phyloP scores from a whole-genome alignment of 2,797 vertebrate species.

The Hydrolagus colliei region DNA sequence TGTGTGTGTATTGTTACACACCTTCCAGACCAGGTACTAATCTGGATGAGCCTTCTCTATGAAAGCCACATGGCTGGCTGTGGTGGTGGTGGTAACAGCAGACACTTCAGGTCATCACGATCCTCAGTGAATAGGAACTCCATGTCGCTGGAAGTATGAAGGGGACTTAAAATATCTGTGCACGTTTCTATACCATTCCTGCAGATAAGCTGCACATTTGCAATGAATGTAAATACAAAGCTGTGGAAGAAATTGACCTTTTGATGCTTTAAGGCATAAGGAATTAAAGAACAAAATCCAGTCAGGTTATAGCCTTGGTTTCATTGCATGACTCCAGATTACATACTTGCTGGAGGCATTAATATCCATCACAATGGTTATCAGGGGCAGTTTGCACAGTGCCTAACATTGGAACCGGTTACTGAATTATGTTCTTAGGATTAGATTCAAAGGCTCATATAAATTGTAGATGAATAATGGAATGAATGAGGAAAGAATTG shows the following conservation, averaged over 20 bases:
- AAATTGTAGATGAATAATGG: not conserved
- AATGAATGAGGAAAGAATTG: not conserved
- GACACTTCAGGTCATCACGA: no score
- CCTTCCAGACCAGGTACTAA: no score
- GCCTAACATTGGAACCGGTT: not conserved
- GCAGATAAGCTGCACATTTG: not conserved
- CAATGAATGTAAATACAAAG: constrained; percentile 15
- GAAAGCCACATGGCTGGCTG: no score
- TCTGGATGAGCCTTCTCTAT: no score
- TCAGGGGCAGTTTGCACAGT: not conserved
- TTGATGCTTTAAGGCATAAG: not conserved
- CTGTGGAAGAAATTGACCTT: not conserved
- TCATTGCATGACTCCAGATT: not conserved
- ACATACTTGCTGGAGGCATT: not conserved
- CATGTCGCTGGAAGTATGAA: no score
- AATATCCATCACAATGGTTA: not conserved
- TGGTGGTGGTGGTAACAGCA: no score
- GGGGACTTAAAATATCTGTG: no score
- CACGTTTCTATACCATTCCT: not conserved
- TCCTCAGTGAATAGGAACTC: no score
- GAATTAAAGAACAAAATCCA: not conserved
- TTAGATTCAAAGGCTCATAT: not conserved
- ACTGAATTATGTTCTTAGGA: not conserved
- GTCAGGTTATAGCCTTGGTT: not conserved
- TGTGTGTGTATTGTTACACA: no score